Percentiles rank a stretch among this genome's conserved stretches.
phyloP scores from a whole-genome alignment of 1,140 invertebrate species.

The Maconellicoccus hirsutus region DNA sequence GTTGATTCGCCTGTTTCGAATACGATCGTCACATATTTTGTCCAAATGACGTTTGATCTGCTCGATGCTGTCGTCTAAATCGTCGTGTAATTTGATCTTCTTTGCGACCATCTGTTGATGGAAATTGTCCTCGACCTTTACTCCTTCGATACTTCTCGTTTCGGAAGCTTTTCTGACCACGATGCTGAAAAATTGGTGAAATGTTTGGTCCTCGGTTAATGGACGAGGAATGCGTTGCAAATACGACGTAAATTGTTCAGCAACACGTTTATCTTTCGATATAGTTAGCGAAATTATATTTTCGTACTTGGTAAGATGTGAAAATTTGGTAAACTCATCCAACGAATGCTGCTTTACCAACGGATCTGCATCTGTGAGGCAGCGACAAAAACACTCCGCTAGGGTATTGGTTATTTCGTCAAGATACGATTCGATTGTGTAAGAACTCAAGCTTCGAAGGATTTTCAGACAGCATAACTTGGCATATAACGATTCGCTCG shows the following conservation, averaged over 20 bases:
- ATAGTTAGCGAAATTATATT: neutral
- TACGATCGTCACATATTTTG: too few relatives aligned
- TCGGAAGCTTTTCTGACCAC: neutral
- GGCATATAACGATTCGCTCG: neutral
- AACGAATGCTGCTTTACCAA: neutral
- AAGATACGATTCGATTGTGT: neutral
- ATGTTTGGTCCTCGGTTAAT: neutral
- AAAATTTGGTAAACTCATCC: neutral
- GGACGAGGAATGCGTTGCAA: neutral
- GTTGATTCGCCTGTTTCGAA: too few relatives aligned
- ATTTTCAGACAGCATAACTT: neutral
- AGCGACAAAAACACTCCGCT: neutral
- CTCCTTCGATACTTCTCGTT: neutral
- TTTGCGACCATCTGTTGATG: neutral
- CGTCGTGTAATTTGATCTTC: neutral
- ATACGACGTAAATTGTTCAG: conserved; percentile 34
- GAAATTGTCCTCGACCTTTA: too few relatives aligned
- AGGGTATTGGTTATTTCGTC: neutral
- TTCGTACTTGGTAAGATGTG: conserved; percentile 11
- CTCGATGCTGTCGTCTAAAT: neutral
- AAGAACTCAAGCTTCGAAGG: neutral
- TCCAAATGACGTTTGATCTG: neutral
- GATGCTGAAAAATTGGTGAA: neutral
- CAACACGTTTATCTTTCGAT: conserved; percentile 27
- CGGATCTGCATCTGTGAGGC: neutral